Base-by-base conservation (phyloP, 2,797 vertebrate species). In the Iguana delicatissima region DNA sequence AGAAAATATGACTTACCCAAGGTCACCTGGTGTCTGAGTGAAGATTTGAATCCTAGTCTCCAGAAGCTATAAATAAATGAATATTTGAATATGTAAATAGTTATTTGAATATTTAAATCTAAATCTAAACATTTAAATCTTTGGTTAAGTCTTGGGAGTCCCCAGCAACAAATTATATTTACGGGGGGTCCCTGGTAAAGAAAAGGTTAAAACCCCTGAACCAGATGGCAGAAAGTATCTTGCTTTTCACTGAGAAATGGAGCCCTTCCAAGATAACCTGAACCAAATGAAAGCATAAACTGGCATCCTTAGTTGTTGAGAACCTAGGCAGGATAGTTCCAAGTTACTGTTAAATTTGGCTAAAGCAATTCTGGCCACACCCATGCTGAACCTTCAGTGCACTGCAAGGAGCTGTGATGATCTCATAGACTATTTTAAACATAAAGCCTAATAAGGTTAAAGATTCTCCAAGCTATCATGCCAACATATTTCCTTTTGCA, bases 361-460 rank as follows among this genome's bases (percentile, higher is more conserved):
- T 13, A 0, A n/a, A 50, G 57, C 80, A 55, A 77, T 80, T 89
- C 57, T 57, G 84, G 64, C 18, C 0, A 0, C 73, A 52, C 57
- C 20, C 42, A 26, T 84, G 24, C 8, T 35, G 13, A 50, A 18
- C 29, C 16, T 38, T 52, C 20, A 82, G 0, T 1, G 29, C n/a
- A 42, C 24, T 77, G 46, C 6, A 80, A 0, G 18, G 59, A 14
- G 46, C 26, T 59, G 16, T 80, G 89, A 84, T 42, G 57, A 57
- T 84, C 59, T 14, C 79, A 85, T 46, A 12, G 14, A 10, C 52
- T 86, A 93, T 84, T 72, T 93, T 90, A 81, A 92, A 85, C 85
- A 38, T 81, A 93, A 92, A 86, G 2, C 80, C 62, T 55, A 67
- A 26, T 83, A 86, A 91, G 90, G 80, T 91, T 86, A 67, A 91